These are phyloP conservation scores for Chromis chromis DNA, from an alignment of 2,797 vertebrate species.

Conservation along the genomic window DNA sequence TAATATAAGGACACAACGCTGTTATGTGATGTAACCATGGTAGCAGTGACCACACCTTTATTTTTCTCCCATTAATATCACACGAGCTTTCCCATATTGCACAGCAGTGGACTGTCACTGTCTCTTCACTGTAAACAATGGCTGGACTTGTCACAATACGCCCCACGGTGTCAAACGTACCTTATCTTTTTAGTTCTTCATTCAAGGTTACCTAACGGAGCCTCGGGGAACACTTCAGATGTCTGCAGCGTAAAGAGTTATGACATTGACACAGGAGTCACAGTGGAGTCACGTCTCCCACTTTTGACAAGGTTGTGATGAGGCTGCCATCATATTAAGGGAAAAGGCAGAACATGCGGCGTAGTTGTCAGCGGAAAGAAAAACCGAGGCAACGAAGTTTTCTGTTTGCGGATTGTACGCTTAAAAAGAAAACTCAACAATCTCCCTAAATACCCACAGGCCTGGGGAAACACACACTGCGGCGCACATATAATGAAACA, in stretches of 20 bases:
- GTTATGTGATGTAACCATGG: background rate
- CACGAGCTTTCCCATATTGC: constrained; percentile 18
- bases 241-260: constrained; percentile 54
- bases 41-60: background rate
- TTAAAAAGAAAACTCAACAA: constrained; percentile 26
- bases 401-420: constrained; percentile 17
- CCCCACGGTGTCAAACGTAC: constrained; percentile 48
- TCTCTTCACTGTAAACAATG: constrained; percentile 40
- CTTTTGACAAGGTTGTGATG: constrained; percentile 61
- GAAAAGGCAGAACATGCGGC: background rate
- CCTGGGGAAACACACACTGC: constrained; percentile 14
- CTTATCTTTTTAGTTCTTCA: constrained; percentile 51
- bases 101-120: constrained; percentile 13
- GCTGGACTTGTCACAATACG: constrained; percentile 46
- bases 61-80: constrained; percentile 4
- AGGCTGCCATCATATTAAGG: constrained; percentile 38
- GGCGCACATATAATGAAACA: constrained; percentile 27
- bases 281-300: constrained; percentile 47
- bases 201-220: constrained; percentile 66
- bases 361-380: background rate
- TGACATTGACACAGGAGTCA: constrained; percentile 69
- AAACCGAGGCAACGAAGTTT: background rate
- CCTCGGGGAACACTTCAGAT: constrained; percentile 57
- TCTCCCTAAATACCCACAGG: constrained; percentile 37
- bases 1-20: background rate